phyloP scores from a whole-genome alignment of 1,140 invertebrate genomes.

The Sinella curviseta region DNA sequence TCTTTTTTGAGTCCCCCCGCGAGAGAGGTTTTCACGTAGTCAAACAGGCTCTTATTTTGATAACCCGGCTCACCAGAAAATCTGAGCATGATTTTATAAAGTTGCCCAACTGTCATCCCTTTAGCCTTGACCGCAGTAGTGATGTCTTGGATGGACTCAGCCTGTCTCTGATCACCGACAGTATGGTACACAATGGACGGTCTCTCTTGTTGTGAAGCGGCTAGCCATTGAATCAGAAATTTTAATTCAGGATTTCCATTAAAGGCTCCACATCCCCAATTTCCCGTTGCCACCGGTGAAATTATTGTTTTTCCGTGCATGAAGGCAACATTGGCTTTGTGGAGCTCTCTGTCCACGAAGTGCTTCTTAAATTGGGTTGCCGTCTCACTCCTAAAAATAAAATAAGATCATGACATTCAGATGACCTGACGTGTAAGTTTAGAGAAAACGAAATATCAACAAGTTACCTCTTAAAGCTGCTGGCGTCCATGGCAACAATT shows the following conservation, averaged over 20 bases:
- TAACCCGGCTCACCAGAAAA: too few relatives aligned
- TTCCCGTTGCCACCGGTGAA: slow-evolving; percentile 90
- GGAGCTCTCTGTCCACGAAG: neutral
- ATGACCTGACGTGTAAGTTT: too few relatives aligned
- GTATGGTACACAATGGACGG: neutral
- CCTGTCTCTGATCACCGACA: neutral
- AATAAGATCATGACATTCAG: too few relatives aligned
- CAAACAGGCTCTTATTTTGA: too few relatives aligned
- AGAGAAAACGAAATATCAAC: too few relatives aligned
- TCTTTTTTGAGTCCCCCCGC: too few relatives aligned
- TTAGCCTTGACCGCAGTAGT: neutral
- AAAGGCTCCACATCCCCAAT: slow-evolving; percentile 97
- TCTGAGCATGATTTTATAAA: neutral
- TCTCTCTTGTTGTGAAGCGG: slow-evolving; percentile 60
- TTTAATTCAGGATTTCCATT: slow-evolving; percentile 82
- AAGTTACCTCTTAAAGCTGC: slow-evolving; percentile 60
- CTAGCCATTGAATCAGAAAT: slow-evolving; percentile 84
- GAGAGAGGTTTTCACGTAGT: too few relatives aligned
- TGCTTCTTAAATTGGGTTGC: neutral
- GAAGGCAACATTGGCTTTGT: slow-evolving; percentile 44
- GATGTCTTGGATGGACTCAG: slow-evolving; percentile 34
- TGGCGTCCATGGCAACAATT: slow-evolving; percentile 87
- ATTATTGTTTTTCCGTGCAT: neutral
- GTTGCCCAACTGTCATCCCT: neutral
- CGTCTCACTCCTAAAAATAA: neutral